These are phyloP conservation scores for Australoheros facetus DNA, from an alignment of 2,797 vertebrate genomes.

Conservation along the genomic window DNA sequence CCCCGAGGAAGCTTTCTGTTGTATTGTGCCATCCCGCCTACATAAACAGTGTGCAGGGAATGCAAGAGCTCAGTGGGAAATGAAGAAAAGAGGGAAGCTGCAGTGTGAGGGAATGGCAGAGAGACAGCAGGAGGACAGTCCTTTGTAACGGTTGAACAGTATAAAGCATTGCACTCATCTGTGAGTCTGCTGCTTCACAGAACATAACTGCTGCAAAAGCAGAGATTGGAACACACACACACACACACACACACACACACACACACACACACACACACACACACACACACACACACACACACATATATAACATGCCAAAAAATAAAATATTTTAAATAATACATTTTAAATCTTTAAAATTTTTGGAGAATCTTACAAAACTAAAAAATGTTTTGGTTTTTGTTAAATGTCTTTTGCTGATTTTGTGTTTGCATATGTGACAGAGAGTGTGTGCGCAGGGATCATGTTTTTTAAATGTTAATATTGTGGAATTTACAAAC, in stretches of 20 bases:
- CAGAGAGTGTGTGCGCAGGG: background rate
- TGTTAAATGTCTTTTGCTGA: background rate
- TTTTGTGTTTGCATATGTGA: background rate
- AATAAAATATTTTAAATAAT: constrained; percentile 28
- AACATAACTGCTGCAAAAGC: constrained; percentile 42
- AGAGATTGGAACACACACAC: constrained; percentile 20
- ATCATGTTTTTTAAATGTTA: background rate
- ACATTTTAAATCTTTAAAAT: constrained; percentile 3
- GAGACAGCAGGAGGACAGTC: constrained; percentile 56
- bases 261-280: background rate
- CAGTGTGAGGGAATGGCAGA: constrained; percentile 33
- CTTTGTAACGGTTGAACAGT: constrained; percentile 61
- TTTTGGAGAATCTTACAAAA: constrained; percentile 42
- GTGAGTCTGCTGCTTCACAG: constrained; percentile 35
- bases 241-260: constrained; percentile 1
- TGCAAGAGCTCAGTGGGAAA: constrained; percentile 55
- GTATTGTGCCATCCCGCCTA: constrained; percentile 56
- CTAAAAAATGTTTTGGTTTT: background rate
- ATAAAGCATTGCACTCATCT: constrained; percentile 43
- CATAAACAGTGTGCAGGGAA: constrained; percentile 62
- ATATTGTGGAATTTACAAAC: constrained; percentile 2
- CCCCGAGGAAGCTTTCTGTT: constrained; percentile 41
- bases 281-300: no score
- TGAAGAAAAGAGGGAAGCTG: constrained; percentile 21
- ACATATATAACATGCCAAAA: background rate